These are phyloP conservation scores for Idaea biselata DNA, from an alignment of 2,888 invertebrate species.

Conservation along the genomic window DNA sequence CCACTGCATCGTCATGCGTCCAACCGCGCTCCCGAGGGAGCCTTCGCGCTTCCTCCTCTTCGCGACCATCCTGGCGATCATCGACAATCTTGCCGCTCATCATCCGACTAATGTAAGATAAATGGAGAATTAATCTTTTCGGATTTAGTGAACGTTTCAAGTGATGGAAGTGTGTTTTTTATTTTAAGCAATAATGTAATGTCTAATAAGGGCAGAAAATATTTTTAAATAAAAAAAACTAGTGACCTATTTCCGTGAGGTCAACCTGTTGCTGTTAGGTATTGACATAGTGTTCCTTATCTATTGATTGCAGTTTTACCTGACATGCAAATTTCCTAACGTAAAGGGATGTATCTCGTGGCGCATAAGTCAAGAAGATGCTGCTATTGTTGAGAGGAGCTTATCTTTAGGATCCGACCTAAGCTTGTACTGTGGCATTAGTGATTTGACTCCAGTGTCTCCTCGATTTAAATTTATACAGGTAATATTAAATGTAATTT, in stretches of 20 bases:
- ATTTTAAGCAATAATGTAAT: neutral
- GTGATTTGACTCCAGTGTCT: slow-evolving; percentile 30
- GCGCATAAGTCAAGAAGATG: slow-evolving; percentile 31
- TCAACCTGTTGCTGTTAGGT: slow-evolving; percentile 15
- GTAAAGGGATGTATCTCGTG: slow-evolving; percentile 45
- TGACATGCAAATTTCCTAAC: slow-evolving; percentile 27
- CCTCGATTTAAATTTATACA: slow-evolving; percentile 24
- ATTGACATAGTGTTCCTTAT: slow-evolving; percentile 10
- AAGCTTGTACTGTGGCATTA: slow-evolving; percentile 42
- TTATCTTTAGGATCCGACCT: slow-evolving; percentile 27
- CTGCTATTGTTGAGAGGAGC: slow-evolving; percentile 21
- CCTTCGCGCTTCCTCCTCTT: slow-evolving; percentile 23
- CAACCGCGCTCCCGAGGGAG: slow-evolving; percentile 35
- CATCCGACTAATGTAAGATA: slow-evolving; percentile 34
- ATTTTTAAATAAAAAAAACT: slow-evolving; percentile 13
- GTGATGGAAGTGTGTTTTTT: neutral
- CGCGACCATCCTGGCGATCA: slow-evolving; percentile 18
- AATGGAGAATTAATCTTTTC: neutral
- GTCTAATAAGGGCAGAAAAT: neutral
- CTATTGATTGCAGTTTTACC: slow-evolving; percentile 40
- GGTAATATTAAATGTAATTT: slow-evolving; percentile 19
- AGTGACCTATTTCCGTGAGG: slow-evolving; percentile 13
- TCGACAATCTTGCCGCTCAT: slow-evolving; percentile 17
- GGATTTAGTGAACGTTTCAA: neutral
- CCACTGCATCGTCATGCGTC: slow-evolving; percentile 63